Conservation (phyloP, 2,113 vertebrate genomes). For the Bubo bubo region DNA sequence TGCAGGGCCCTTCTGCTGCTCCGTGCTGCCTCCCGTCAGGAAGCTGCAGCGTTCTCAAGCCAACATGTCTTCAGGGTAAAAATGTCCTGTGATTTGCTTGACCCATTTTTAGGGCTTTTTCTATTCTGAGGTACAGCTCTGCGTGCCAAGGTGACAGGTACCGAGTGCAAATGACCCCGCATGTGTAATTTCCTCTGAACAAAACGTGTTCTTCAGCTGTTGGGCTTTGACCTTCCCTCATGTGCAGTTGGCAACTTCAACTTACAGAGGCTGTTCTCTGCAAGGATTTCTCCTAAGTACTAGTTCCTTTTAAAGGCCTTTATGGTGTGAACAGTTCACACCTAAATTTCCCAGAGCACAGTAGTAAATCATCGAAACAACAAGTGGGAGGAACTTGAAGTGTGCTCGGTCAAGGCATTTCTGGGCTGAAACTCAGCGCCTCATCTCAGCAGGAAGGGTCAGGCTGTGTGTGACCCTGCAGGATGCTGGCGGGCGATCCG, state of each 20-base stretch:
- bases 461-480: background rate
- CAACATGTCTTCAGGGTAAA: background rate
- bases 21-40: background rate
- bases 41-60: background rate
- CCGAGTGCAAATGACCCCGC: background rate
- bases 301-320: background rate
- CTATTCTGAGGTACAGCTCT: background rate
- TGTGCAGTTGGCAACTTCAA: fast-evolving
- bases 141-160: background rate
- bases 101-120: background rate
- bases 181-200: background rate
- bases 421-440: fast-evolving
- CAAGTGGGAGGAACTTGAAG: background rate
- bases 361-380: background rate
- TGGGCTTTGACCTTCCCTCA: background rate
- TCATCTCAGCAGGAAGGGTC: background rate
- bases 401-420: fast-evolving
- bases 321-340: background rate
- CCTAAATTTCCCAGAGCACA: background rate
- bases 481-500: too few species aligned
- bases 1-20: background rate
- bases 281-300: background rate
- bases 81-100: background rate
- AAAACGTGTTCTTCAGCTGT: background rate
- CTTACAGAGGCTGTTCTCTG: background rate